Conservation (phyloP, 1,140 invertebrate genomes). For the Pachyrhynchus sulphureomaculatus region DNA sequence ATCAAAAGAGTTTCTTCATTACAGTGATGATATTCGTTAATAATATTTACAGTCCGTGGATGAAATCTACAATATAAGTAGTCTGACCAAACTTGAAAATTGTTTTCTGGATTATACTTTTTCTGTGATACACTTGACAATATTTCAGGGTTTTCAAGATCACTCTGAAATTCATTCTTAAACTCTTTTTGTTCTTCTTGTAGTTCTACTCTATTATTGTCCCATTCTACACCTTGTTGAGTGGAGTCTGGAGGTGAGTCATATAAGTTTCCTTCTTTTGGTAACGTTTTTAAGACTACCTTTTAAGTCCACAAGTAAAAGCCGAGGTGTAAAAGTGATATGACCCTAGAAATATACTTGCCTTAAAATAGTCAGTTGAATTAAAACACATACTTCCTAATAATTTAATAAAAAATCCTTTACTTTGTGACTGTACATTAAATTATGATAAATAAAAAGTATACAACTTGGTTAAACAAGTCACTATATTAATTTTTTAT, state of each 20-base stretch:
- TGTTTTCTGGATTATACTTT: slow-evolving; percentile 62
- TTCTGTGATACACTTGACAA: slow-evolving; percentile 44
- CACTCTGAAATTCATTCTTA: slow-evolving; percentile 68
- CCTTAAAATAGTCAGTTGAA: too few relatives aligned
- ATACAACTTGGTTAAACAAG: too few relatives aligned
- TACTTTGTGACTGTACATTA: too few relatives aligned
- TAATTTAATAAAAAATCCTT: too few relatives aligned
- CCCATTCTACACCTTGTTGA: slow-evolving; percentile 56
- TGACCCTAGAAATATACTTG: slow-evolving; percentile 58
- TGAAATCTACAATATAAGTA: slow-evolving; percentile 77
- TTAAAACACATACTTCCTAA: too few relatives aligned
- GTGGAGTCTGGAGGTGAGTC: slow-evolving; percentile 41
- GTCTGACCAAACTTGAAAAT: slow-evolving; percentile 79
- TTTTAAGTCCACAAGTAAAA: slow-evolving; percentile 78
- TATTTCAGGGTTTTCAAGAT: slow-evolving; percentile 59
- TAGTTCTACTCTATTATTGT: slow-evolving; percentile 58
- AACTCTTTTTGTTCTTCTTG: slow-evolving; percentile 53
- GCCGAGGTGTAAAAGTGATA: slow-evolving; percentile 79
- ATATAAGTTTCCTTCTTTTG: slow-evolving; percentile 67
- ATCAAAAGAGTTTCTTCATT: slow-evolving; percentile 67
- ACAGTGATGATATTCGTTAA: slow-evolving; percentile 70
- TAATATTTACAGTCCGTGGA: slow-evolving; percentile 70
- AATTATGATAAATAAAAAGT: too few relatives aligned
- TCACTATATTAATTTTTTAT: too few relatives aligned
- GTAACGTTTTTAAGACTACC: slow-evolving; percentile 72